Percentiles rank a stretch among this genome's conserved stretches.
These are phyloP conservation scores for Eutolmus rufibarbis DNA, from an alignment of 2,888 invertebrate species.

Conservation along the genomic window DNA sequence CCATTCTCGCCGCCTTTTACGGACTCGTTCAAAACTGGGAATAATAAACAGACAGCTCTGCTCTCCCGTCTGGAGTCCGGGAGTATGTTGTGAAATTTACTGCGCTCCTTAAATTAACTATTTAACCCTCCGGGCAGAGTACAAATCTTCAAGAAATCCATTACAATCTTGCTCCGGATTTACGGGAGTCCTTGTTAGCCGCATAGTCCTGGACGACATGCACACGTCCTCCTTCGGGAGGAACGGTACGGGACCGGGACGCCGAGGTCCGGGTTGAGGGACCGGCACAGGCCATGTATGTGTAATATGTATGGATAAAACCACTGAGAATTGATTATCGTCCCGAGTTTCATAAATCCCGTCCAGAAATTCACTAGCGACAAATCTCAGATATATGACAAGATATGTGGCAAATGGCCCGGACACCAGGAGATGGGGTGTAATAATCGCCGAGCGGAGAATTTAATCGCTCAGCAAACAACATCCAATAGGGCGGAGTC, in stretches of 20 bases:
- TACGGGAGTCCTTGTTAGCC: constrained; percentile 36
- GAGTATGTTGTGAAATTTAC: constrained; percentile 25
- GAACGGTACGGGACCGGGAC: background rate
- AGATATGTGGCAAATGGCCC: constrained; percentile 34
- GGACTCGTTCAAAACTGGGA: constrained; percentile 21
- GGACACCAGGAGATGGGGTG: background rate
- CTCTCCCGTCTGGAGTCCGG: background rate
- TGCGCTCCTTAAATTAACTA: constrained; percentile 33
- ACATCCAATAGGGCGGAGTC: background rate
- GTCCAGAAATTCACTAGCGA: constrained; percentile 32
- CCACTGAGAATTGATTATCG: constrained; percentile 38
- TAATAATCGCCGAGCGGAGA: constrained; percentile 5
- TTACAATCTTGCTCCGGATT: constrained; percentile 30
- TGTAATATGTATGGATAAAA: constrained; percentile 14
- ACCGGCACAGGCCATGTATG: background rate
- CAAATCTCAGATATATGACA: constrained; percentile 37
- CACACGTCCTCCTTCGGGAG: background rate
- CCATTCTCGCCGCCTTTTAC: background rate
- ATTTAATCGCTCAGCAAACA: constrained; percentile 32
- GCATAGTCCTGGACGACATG: background rate
- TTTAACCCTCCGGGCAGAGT: constrained; percentile 11
- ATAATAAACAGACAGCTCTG: constrained; percentile 6
- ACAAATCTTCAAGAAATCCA: constrained; percentile 41
- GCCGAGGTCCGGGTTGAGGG: background rate
- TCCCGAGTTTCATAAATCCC: constrained; percentile 37